A percentile compares a stretch with the other conserved stretches of the same genome.
phyloP scores from a whole-genome alignment of 1,140 invertebrate species.

The Aphidius ervi region DNA sequence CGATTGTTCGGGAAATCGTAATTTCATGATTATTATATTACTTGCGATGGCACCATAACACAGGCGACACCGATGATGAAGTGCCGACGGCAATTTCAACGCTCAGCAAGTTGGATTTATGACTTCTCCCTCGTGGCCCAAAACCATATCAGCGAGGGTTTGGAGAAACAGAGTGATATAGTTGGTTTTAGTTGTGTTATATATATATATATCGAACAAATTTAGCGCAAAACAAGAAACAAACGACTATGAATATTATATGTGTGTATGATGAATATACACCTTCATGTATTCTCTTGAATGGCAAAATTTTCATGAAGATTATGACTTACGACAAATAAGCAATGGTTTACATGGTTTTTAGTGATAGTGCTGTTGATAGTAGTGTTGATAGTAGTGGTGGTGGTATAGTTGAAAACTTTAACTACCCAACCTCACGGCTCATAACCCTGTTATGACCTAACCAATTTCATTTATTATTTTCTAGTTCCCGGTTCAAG shows the following conservation, averaged over 20 bases:
- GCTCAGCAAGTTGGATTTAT: slow-evolving; percentile 23
- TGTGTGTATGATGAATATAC: not conserved
- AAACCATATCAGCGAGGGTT: not conserved
- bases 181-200: too few relatives aligned
- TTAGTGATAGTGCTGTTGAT: not conserved
- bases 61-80: slow-evolving; percentile 24
- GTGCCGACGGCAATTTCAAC: slow-evolving; percentile 26
- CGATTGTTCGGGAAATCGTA: slow-evolving; percentile 16
- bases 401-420: slow-evolving; percentile 36
- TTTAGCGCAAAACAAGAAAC: slow-evolving; percentile 44
- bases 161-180: slow-evolving; percentile 1
- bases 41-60: slow-evolving; percentile 19
- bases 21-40: slow-evolving; percentile 29
- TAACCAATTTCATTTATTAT: slow-evolving; percentile 39
- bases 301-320: not conserved
- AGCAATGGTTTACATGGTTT: slow-evolving; percentile 6
- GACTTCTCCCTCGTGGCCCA: slow-evolving; percentile 12
- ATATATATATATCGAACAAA: slow-evolving; percentile 34
- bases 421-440: slow-evolving; percentile 43
- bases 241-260: slow-evolving; percentile 25
- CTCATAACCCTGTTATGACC: slow-evolving; percentile 46
- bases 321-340: not conserved
- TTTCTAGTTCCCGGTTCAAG: slow-evolving; percentile 36
- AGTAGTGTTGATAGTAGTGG: slow-evolving; percentile 3
- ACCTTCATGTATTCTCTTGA: too few relatives aligned